Evolutionary conservation across 2,113 vertebrate species (phyloP), one percentile per base, ranked within the genome.

Genomic region (Sinocyclocheilus anshuiensis): DNA sequence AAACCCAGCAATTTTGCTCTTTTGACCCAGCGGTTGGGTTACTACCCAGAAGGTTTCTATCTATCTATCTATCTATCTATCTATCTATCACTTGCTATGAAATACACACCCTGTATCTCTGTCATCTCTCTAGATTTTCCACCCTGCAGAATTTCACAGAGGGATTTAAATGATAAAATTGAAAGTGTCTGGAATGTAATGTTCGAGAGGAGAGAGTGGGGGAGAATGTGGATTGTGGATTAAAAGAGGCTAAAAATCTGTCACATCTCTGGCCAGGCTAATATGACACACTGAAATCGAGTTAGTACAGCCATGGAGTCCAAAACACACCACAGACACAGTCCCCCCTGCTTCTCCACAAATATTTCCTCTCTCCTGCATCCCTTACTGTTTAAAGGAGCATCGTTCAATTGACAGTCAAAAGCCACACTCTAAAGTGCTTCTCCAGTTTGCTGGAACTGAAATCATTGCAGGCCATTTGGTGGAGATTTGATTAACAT

Each of bases 111-210:
- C 63, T 15, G 24, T 22, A 24, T 61, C 59, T 71, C n/a, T 10
- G 6, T 42, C 6, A 12, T 71, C 81, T 48, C 77, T 50, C 10
- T 88, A 45, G 59, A 65, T 77, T 63, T 79, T 59, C 15, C 82
- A 48, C 78, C 75, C 88, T 89, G 86, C 76, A 84, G 69, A 85
- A 90, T 91, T 89, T 89, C 92, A 92, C 91, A 92, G 90, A 94
- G 89, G 84, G 90, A 91, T 89, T 91, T 94, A 90, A 94, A 93
- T 94, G 92, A 93, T 94, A 91, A 90, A 92, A 91, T 91, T 90
- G 88, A 91, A 90, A 93, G 89, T 91, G 92, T 92, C 90, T 91
- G 91, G 67, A 81, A 87, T 91, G 88, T 83, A 90, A 91, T 92
- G 88, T 89, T 92, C 81, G 33, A 36, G 74, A 89, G 88, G 82